Evolutionary conservation across 2,888 invertebrate genomes (phyloP).

Genomic region (Harpalus rufipes): DNA sequence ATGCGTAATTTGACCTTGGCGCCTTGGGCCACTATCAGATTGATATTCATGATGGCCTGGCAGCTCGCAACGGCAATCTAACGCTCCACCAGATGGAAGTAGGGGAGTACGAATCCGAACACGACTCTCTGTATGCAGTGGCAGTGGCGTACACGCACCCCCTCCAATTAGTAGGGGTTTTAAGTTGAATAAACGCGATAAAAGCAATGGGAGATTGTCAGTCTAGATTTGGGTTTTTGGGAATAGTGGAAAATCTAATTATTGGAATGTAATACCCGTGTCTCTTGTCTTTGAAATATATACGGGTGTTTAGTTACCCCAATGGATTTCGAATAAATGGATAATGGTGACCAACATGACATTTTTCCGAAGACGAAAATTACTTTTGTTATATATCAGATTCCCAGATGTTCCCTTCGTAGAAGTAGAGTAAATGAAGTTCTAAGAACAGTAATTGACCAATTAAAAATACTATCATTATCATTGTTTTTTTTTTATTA

Average conservation of each 20-base stretch:
- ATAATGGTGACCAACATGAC: not conserved
- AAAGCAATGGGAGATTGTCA: conserved; percentile 34
- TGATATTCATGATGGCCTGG: conserved; percentile 65
- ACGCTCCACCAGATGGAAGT: conserved; percentile 50
- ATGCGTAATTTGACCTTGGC: conserved; percentile 66
- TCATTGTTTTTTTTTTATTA: no score
- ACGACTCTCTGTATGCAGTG: not conserved
- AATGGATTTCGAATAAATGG: not conserved
- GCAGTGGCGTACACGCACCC: conserved; percentile 22
- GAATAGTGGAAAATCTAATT: conserved; percentile 38
- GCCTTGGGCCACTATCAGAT: conserved; percentile 66
- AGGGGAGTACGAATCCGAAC: conserved; percentile 14
- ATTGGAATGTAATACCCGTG: conserved; percentile 3
- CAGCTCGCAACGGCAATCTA: conserved; percentile 51
- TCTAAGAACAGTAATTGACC: no score
- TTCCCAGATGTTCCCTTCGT: no score
- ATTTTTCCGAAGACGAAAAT: not conserved
- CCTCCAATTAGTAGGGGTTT: conserved; percentile 35
- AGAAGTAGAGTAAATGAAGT: no score
- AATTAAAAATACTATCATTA: no score
- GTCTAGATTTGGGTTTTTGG: conserved; percentile 19
- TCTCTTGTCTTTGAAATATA: not conserved
- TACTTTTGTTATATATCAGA: not conserved
- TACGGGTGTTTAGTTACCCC: not conserved
- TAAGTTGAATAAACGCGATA: conserved; percentile 25